Base-by-base conservation (phyloP, 1,140 invertebrate species). In the Stegodyphus dumicola region DNA sequence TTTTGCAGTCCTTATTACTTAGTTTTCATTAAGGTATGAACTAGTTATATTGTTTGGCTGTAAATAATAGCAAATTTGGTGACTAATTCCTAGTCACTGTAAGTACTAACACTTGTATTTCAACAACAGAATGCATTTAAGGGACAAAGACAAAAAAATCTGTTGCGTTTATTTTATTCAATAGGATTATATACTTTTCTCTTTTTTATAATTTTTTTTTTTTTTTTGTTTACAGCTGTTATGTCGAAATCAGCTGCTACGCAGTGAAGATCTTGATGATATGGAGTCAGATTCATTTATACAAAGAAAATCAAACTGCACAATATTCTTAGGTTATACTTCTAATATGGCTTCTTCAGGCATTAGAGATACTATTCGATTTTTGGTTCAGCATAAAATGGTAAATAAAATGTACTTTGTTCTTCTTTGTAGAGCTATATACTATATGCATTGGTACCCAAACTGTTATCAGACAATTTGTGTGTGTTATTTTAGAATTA, bases 271-370 rank as follows among this genome's bases (percentile, higher is more conserved):
- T 54, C 92, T 93, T 74, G 95, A 95, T 89, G 88, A 89, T 0
- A 93, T 94, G 87, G 94, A 95, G 69, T 87, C 88, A 90, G 96
- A 97, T 89, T 92, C 93, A 69, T 96, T 95, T 90, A 96, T 96
- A 60, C 93, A 92, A 89, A 92, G 95, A 73, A 94, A 93, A 88
- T 93, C 91, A 71, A 95, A 94, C 84, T 99, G 98, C 90, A 99
- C 98, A 7, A 97, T 99, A 89, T 99, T 99, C 91, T 91, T 99
- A 78, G 98, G 98, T 0, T 99, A 96, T 90, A 99, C 99, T 6
- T 99, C 98, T 0, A 99, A 99, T 90, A 95, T 99, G 92, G 95
- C 97, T 10, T 99, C 98, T 0, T 96, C 95, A 80, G 99, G 99
- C 18, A 91, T 99, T 67, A 91, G 99, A 89, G 98, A 99, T 88